Evolutionary conservation across 2,797 vertebrate genomes (phyloP).

Genomic region (Ceyx erithaca): DNA sequence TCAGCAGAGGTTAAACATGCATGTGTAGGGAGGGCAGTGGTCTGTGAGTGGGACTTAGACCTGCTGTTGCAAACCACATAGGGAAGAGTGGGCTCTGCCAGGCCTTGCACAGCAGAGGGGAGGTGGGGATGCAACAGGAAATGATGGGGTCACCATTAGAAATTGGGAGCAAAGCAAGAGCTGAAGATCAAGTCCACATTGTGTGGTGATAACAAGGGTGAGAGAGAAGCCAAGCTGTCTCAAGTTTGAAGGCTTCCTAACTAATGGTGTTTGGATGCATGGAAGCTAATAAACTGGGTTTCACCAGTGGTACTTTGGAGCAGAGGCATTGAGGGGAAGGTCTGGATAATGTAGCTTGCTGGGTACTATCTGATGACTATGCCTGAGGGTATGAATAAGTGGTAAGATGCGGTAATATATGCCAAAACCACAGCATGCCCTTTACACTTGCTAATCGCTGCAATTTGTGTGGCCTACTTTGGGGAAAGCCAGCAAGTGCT

Average conservation of each 20-base stretch:
- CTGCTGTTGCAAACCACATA: neutral
- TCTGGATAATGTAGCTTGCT: neutral
- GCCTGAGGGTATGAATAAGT: neutral
- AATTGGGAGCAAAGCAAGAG: neutral
- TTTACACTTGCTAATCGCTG: slow-evolving; percentile 47
- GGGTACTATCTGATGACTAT: neutral
- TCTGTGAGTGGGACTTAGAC: neutral
- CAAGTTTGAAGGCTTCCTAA: neutral
- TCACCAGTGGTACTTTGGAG: neutral
- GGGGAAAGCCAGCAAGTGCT: neutral
- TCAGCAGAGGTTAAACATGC: too few species aligned
- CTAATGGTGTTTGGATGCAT: neutral
- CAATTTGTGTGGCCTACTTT: slow-evolving; percentile 23
- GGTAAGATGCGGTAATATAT: neutral
- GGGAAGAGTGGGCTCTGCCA: neutral
- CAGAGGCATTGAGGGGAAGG: neutral
- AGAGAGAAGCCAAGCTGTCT: neutral
- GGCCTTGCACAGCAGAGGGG: neutral
- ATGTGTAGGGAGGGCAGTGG: neutral
- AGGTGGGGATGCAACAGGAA: neutral
- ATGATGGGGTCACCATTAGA: fast-evolving
- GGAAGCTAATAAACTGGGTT: neutral
- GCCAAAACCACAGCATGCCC: slow-evolving; percentile 15
- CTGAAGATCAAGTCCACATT: neutral
- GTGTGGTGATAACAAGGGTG: neutral